Percentiles rank a stretch among this genome's conserved stretches.
These are phyloP conservation scores for Sitophilus oryzae DNA, from an alignment of 1,140 invertebrate species.

Conservation along the genomic window DNA sequence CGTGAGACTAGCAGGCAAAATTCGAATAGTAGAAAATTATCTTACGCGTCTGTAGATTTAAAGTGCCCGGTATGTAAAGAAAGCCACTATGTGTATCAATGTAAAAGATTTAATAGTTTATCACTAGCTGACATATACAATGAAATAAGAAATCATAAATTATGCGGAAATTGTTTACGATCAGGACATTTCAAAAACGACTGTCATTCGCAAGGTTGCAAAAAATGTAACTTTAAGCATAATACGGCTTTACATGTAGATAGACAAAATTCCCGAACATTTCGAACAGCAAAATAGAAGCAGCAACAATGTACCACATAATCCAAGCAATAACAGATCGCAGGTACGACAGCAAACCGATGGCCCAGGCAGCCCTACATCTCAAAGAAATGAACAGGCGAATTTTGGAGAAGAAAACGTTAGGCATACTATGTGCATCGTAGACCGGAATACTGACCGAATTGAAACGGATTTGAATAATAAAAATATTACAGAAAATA, in stretches of 20 bases:
- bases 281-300: not conserved
- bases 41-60: too few species aligned
- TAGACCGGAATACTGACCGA: too few species aligned
- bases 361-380: too few species aligned
- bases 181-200: conserved; percentile 9
- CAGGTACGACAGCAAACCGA: too few species aligned
- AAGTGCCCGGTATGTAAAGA: conserved; percentile 1
- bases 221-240: conserved; percentile 16
- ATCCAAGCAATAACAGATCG: not conserved
- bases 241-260: conserved; percentile 19
- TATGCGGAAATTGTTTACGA: conserved; percentile 11
- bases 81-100: conserved; percentile 3
- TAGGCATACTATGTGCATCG: too few species aligned
- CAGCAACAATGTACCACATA: not conserved
- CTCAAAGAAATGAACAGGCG: too few species aligned
- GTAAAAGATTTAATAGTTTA: conserved; percentile 4
- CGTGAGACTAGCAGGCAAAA: not conserved
- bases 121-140: not conserved
- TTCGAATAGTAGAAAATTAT: not conserved
- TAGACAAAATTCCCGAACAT: not conserved
- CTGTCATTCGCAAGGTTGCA: conserved; percentile 14
- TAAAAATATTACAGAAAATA: too few species aligned
- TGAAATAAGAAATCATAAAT: conserved; percentile 1
- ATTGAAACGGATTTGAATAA: too few species aligned
- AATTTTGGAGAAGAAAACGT: too few species aligned